phyloP scores from a whole-genome alignment of 2,113 vertebrate species.

The Oreamnos americanus region DNA sequence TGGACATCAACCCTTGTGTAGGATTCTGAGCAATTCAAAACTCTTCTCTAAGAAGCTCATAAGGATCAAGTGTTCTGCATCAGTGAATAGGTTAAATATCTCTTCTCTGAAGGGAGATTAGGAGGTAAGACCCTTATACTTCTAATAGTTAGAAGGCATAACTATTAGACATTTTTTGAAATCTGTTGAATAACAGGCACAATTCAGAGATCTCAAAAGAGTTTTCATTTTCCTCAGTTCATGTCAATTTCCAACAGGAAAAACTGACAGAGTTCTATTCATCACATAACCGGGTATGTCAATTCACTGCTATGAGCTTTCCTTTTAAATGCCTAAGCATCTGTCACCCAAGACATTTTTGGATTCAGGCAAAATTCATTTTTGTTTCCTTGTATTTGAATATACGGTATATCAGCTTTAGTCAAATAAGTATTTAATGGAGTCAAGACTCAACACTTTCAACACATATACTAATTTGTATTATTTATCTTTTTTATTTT shows the following conservation, averaged over 20 bases:
- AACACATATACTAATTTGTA: neutral
- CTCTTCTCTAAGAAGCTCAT: neutral
- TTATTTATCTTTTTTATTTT: neutral
- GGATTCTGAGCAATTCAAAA: constrained; percentile 5
- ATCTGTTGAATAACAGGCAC: neutral
- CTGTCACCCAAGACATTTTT: neutral
- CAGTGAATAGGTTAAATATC: constrained; percentile 10
- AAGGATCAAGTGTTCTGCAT: neutral
- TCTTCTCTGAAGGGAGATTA: neutral
- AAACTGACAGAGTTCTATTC: neutral
- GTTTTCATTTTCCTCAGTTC: neutral
- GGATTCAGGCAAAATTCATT: neutral
- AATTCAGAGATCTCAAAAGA: constrained; percentile 1
- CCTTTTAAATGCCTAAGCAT: neutral
- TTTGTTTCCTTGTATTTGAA: neutral
- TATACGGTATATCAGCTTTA: neutral
- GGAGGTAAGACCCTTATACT: neutral
- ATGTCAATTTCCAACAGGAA: neutral
- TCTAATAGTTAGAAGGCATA: neutral
- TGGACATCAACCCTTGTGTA: neutral
- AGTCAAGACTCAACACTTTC: neutral
- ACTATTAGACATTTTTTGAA: neutral
- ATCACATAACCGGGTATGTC: neutral
- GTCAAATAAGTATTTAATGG: neutral
- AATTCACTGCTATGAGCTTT: neutral